Percentiles rank a stretch among this genome's conserved stretches.
Conservation (phyloP, 37 sponge, comb jelly and placozoan species). For the Spongilla lacustris region DNA sequence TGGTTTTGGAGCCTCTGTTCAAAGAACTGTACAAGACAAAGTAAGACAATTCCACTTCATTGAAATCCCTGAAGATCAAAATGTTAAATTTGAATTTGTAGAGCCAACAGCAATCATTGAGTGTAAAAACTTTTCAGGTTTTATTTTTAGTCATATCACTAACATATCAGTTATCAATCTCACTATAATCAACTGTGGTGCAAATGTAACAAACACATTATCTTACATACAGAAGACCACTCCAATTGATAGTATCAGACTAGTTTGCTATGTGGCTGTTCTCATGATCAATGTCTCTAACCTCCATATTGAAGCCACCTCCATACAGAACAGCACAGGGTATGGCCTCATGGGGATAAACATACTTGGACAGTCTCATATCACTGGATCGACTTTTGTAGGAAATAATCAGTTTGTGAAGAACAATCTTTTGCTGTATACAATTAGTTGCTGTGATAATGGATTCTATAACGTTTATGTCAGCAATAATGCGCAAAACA, state of each 20-base stretch:
- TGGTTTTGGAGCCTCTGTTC: background rate
- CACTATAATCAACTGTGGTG: background rate
- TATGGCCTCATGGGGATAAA: conserved; percentile 13
- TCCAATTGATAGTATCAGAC: background rate
- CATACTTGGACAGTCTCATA: background rate
- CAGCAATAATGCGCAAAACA: background rate
- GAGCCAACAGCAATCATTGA: background rate
- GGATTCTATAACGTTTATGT: background rate
- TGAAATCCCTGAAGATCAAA: background rate
- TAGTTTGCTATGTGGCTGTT: background rate
- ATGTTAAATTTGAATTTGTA: background rate
- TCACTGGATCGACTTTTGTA: background rate
- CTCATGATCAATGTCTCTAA: background rate
- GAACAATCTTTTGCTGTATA: background rate
- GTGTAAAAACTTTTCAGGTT: background rate
- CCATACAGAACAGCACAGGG: conserved; percentile 23
- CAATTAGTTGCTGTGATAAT: background rate
- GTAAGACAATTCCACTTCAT: background rate
- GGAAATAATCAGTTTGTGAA: background rate
- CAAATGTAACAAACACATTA: background rate
- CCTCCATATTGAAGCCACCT: background rate
- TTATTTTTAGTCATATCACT: background rate
- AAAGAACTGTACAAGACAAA: background rate
- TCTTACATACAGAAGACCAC: background rate
- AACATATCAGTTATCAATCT: background rate